phyloP scores from a whole-genome alignment of 2,797 vertebrate genomes.

The Sebastes glaucus region DNA sequence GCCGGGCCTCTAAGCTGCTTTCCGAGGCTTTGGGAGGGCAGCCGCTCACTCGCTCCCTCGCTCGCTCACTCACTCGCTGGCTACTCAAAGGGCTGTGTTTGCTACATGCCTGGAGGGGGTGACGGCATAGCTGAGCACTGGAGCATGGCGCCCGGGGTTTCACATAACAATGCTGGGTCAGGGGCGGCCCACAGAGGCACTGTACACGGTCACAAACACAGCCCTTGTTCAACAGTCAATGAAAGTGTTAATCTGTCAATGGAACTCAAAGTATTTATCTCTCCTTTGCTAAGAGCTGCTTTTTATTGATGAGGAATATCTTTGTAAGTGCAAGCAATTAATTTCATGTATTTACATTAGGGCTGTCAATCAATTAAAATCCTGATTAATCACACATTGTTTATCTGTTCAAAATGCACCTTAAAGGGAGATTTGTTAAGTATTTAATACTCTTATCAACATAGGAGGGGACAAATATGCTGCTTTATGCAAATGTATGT shows the following conservation, averaged over 20 bases:
- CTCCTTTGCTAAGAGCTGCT: neutral
- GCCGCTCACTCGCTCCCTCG: constrained; percentile 41
- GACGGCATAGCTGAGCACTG: constrained; percentile 70
- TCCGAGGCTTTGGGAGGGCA: constrained; percentile 72
- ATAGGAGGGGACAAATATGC: too few species aligned
- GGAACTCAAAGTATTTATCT: constrained; percentile 3
- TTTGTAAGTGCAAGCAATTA: neutral
- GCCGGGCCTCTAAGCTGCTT: constrained; percentile 78
- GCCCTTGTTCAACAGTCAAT: constrained; percentile 40
- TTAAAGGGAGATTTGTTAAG: too few species aligned
- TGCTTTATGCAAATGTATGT: too few species aligned
- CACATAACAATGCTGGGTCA: constrained; percentile 70
- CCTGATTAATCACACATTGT: too few species aligned
- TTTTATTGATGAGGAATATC: neutral
- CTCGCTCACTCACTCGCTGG: constrained; percentile 60
- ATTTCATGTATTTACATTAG: neutral
- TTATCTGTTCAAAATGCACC: too few species aligned
- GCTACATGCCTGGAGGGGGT: constrained; percentile 68
- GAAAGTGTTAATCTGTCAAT: constrained; percentile 36
- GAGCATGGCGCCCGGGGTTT: constrained; percentile 70
- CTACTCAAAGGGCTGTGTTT: constrained; percentile 63
- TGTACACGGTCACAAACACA: constrained; percentile 47
- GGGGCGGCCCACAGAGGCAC: constrained; percentile 44
- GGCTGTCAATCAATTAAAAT: too few species aligned
- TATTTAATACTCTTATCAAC: too few species aligned